These are phyloP conservation scores for Cololabis saira DNA, from an alignment of 2,113 vertebrate species.

Conservation along the genomic window DNA sequence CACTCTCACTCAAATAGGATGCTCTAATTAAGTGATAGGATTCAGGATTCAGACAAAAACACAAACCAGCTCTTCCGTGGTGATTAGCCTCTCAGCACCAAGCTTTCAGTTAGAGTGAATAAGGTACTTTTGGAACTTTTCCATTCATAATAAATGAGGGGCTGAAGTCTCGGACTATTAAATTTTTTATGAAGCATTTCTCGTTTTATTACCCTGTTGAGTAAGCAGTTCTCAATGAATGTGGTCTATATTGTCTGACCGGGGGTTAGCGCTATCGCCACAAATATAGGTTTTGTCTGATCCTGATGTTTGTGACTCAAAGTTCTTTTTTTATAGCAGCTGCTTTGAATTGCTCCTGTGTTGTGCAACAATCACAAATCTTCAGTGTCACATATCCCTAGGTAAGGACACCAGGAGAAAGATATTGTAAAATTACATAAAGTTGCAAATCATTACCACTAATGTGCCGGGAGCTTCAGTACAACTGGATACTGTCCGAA, in stretches of 20 bases:
- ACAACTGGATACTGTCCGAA: too few relatives aligned
- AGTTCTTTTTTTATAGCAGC: slow-evolving; percentile 2
- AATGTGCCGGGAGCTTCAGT: not conserved
- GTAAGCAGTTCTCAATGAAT: slow-evolving; percentile 44
- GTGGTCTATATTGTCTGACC: slow-evolving; percentile 29
- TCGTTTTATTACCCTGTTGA: slow-evolving; percentile 45
- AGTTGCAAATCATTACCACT: too few relatives aligned
- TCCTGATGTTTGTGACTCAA: slow-evolving; percentile 12
- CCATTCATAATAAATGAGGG: slow-evolving; percentile 37
- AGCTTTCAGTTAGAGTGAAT: slow-evolving; percentile 24
- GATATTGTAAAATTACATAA: too few relatives aligned
- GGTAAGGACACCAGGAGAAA: too few relatives aligned
- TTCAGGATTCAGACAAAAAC: not conserved
- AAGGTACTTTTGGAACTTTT: slow-evolving; percentile 37
- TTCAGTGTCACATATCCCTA: not conserved
- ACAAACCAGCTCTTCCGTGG: not conserved
- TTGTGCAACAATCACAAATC: too few relatives aligned
- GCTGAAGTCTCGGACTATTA: slow-evolving; percentile 31
- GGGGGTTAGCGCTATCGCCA: slow-evolving; percentile 17
- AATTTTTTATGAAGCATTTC: slow-evolving; percentile 30
- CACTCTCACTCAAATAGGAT: not conserved
- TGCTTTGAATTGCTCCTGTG: not conserved
- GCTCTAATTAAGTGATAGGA: slow-evolving; percentile 28
- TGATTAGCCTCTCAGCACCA: slow-evolving; percentile 24
- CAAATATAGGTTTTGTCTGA: slow-evolving; percentile 12